These are phyloP conservation scores for Crax fasciolata DNA, from an alignment of 2,797 vertebrate genomes.

Conservation along the genomic window DNA sequence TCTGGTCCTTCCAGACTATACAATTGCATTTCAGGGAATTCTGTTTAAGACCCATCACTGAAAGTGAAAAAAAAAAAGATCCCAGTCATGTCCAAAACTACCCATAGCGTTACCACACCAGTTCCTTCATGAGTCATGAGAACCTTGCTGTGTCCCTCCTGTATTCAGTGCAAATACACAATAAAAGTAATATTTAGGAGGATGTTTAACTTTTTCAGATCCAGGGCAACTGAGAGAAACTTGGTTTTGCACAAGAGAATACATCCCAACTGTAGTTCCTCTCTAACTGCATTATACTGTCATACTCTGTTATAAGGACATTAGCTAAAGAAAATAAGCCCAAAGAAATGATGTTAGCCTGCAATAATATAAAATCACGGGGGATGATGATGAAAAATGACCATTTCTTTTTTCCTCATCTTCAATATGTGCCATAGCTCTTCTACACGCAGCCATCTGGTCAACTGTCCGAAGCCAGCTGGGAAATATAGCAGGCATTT, in stretches of 20 bases:
- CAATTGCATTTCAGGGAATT: neutral
- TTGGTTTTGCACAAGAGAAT: constrained; percentile 2
- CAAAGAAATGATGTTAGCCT: neutral
- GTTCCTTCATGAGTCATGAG: neutral
- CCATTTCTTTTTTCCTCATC: neutral
- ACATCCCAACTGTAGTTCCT: constrained; percentile 4
- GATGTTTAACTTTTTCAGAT: neutral
- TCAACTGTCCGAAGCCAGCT: neutral
- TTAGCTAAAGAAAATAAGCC: constrained; percentile 29
- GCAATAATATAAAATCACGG: neutral
- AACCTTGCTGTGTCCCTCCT: neutral
- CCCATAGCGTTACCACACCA: neutral
- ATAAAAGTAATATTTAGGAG: neutral
- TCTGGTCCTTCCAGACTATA: neutral
- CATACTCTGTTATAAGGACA: neutral
- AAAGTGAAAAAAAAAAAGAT: neutral
- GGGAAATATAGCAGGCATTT: neutral
- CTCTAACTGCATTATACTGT: neutral
- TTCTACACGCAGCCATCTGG: neutral
- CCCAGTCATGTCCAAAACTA: neutral
- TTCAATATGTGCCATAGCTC: neutral
- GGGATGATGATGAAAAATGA: constrained; percentile 18
- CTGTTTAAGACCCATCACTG: neutral
- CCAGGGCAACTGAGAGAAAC: neutral
- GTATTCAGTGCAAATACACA: neutral